phyloP scores from a whole-genome alignment of 2,888 invertebrate species.

The Campoplex nolae region DNA sequence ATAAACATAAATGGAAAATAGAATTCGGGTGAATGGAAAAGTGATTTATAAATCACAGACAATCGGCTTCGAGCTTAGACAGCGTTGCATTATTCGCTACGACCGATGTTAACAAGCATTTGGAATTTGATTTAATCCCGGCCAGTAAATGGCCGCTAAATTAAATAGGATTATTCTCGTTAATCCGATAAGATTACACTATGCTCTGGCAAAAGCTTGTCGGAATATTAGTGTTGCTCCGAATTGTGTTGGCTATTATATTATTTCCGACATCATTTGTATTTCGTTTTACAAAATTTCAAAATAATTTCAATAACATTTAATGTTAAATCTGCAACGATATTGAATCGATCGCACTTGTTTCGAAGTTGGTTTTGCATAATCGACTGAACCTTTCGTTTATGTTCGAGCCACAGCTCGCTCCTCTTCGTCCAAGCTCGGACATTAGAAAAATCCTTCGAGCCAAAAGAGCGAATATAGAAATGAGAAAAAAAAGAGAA shows the following conservation, averaged over 20 bases:
- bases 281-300: too few relatives aligned
- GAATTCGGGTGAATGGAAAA: background rate
- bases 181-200: slow-evolving; percentile 38
- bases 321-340: background rate
- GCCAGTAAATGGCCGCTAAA: slow-evolving; percentile 29
- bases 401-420: background rate
- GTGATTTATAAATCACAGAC: background rate
- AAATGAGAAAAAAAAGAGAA: background rate
- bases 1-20: background rate
- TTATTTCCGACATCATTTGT: background rate
- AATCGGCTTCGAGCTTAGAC: background rate
- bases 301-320: background rate
- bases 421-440: background rate
- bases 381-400: background rate
- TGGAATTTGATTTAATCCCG: slow-evolving; percentile 33
- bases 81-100: background rate
- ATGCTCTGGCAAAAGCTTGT: slow-evolving; percentile 8
- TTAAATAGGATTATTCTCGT: slow-evolving; percentile 50
- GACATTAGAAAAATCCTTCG: background rate
- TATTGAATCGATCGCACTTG: background rate
- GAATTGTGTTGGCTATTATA: slow-evolving; percentile 4
- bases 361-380: background rate
- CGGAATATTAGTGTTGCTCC: slow-evolving; percentile 11
- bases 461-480: too few relatives aligned
- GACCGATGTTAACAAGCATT: background rate